Conservation (phyloP, 2,113 vertebrate species). For the Chlorocebus sabaeus region DNA sequence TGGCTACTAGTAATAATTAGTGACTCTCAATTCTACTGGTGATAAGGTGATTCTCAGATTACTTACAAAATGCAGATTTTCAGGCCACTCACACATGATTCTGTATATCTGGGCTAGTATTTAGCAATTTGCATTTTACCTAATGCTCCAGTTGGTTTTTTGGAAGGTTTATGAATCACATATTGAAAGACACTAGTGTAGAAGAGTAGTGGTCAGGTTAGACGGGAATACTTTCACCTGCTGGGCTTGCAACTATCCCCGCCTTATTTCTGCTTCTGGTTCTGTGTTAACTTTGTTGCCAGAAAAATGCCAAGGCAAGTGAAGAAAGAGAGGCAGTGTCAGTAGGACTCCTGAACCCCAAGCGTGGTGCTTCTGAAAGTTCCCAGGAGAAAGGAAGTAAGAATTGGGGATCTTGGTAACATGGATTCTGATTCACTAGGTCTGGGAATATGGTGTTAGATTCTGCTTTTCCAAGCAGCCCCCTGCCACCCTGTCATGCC, state of each 20-base stretch:
- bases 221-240: background rate
- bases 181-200: fast-evolving
- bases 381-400: background rate
- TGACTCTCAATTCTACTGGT: background rate
- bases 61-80: background rate
- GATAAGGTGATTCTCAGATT: background rate
- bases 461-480: background rate
- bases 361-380: background rate
- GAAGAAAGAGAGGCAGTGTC: background rate
- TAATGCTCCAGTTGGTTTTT: background rate
- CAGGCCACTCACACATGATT: background rate
- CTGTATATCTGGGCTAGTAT: background rate
- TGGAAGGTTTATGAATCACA: background rate
- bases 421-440: background rate
- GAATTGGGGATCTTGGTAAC: background rate
- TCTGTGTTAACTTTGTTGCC: background rate
- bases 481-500: no score
- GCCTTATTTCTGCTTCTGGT: background rate
- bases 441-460: background rate
- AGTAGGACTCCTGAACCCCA: background rate
- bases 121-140: background rate
- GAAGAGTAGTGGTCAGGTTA: fast-evolving
- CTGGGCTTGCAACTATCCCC: background rate
- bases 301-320: background rate
- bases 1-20: background rate